These are phyloP conservation scores for Eonycteris spelaea DNA, from an alignment of 2,113 vertebrate genomes.

Conservation along the genomic window DNA sequence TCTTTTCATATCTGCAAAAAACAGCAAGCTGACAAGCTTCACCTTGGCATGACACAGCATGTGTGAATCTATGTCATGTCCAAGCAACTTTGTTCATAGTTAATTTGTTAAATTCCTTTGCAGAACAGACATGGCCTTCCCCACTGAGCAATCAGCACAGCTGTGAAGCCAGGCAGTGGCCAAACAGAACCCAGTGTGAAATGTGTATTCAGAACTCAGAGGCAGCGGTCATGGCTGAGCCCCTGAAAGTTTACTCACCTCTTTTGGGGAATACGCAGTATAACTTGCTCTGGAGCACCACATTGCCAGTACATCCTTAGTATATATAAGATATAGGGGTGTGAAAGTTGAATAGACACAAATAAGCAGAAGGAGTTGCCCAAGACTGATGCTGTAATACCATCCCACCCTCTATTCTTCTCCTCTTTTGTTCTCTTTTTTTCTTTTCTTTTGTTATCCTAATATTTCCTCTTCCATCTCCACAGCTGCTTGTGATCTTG, in stretches of 20 bases:
- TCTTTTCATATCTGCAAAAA: conserved; percentile 79
- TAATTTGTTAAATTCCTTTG: conserved; percentile 83
- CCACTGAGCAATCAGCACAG: conserved; percentile 76
- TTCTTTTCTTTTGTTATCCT: background rate
- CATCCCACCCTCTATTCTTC: background rate
- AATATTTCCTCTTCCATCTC: conserved; percentile 36
- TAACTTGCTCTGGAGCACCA: background rate
- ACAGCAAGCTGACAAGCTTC: conserved; percentile 75
- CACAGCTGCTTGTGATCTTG: conserved; percentile 40
- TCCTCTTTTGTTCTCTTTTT: background rate
- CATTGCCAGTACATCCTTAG: background rate
- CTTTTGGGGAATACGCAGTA: background rate
- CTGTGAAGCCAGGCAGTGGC: conserved; percentile 60
- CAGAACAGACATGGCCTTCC: conserved; percentile 64
- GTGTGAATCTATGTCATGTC: conserved; percentile 72
- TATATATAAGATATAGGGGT: background rate
- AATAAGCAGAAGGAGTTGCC: background rate
- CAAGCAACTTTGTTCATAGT: conserved; percentile 79
- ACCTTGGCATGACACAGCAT: conserved; percentile 78
- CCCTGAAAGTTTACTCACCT: background rate
- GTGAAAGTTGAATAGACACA: background rate
- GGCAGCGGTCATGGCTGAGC: background rate
- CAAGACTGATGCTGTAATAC: background rate
- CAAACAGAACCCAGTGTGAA: conserved; percentile 74
- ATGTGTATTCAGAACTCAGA: conserved; percentile 55